These are phyloP conservation scores for Coranthus polyacanthus DNA, from an alignment of 2,797 vertebrate genomes.

Conservation along the genomic window DNA sequence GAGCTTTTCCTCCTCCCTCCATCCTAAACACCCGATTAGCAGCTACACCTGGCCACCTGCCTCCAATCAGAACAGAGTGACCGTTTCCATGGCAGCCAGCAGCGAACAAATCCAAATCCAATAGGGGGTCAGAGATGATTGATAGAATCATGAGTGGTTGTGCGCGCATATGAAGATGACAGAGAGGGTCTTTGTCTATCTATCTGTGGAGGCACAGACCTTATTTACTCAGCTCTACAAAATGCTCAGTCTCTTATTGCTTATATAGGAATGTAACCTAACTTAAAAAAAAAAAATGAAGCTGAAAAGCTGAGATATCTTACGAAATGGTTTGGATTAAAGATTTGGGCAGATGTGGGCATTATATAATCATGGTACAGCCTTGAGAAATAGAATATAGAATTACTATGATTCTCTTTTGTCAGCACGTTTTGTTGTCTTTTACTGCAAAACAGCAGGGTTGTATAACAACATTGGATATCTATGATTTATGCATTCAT, in stretches of 20 bases:
- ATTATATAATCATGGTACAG: neutral
- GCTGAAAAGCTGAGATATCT: too few relatives aligned
- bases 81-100: slow-evolving; percentile 63
- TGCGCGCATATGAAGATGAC: slow-evolving; percentile 21
- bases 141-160: slow-evolving; percentile 27
- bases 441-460: too few relatives aligned
- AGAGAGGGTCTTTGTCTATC: slow-evolving; percentile 18
- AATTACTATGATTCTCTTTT: too few relatives aligned
- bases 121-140: slow-evolving; percentile 56
- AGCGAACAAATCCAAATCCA: slow-evolving; percentile 41
- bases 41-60: slow-evolving; percentile 79
- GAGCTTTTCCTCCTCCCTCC: slow-evolving; percentile 63
- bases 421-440: too few relatives aligned
- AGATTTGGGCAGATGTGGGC: too few relatives aligned
- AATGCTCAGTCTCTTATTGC: too few relatives aligned
- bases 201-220: slow-evolving; percentile 1
- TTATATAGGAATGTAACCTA: too few relatives aligned
- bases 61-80: slow-evolving; percentile 73
- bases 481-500: neutral
- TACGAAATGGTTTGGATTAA: too few relatives aligned
- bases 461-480: too few relatives aligned
- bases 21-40: slow-evolving; percentile 78
- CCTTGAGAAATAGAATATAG: neutral
- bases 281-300: neutral
- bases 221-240: neutral